A percentile compares a stretch with the other conserved stretches of the same genome.
Evolutionary conservation across 2,797 vertebrate genomes (phyloP).

Genomic region (Triplophysa bombifrons): DNA sequence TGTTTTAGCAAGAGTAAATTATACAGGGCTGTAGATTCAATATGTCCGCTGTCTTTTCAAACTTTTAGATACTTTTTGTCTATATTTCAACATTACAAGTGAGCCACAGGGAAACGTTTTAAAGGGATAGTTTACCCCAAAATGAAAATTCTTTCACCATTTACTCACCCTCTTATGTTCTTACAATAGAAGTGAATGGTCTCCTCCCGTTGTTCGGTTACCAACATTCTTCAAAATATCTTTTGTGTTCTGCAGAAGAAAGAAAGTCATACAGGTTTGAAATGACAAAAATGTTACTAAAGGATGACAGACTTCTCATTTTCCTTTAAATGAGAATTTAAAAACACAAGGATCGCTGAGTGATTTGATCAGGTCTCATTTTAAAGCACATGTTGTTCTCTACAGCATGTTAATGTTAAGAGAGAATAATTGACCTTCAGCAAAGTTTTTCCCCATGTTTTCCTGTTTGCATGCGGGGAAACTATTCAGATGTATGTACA

Average conservation of each 20-base stretch:
- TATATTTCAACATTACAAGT: background rate
- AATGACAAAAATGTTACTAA: too few species aligned
- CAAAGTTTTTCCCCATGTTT: background rate
- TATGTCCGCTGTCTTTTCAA: background rate
- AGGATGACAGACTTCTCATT: too few species aligned
- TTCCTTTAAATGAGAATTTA: too few species aligned
- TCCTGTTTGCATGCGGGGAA: background rate
- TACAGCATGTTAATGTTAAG: background rate
- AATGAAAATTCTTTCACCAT: too few species aligned
- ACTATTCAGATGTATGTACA: background rate
- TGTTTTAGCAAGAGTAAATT: constrained; percentile 10
- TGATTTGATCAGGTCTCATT: background rate
- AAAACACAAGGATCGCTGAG: background rate
- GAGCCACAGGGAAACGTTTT: background rate
- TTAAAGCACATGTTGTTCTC: background rate
- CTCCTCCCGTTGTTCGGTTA: too few species aligned
- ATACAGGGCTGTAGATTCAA: background rate
- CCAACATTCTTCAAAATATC: too few species aligned
- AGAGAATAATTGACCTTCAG: constrained; percentile 17
- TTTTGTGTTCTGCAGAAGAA: too few species aligned
- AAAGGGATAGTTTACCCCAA: background rate
- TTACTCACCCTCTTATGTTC: too few species aligned
- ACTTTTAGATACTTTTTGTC: background rate
- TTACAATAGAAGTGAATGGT: too few species aligned
- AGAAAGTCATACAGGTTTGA: too few species aligned